These are phyloP conservation scores for Thryonomys swinderianus DNA, from an alignment of 2,113 vertebrate species.

Conservation along the genomic window DNA sequence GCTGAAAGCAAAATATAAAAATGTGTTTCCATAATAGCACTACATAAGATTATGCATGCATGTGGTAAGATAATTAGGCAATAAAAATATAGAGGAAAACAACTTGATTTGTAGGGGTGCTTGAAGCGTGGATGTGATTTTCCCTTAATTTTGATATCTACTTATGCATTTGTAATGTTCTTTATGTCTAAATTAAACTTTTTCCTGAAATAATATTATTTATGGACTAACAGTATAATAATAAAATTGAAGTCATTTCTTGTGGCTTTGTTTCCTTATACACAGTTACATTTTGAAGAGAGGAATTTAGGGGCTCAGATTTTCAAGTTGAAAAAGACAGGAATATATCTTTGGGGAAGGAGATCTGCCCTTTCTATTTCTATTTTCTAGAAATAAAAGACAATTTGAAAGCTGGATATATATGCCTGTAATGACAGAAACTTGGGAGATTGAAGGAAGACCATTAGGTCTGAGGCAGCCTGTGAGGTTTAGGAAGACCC, in stretches of 20 bases:
- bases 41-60: background rate
- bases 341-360: background rate
- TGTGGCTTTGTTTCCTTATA: background rate
- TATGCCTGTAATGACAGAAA: background rate
- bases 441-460: background rate
- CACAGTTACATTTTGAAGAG: slow-evolving; percentile 23
- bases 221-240: slow-evolving; percentile 23
- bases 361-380: background rate
- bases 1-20: slow-evolving; percentile 52
- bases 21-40: slow-evolving; percentile 33
- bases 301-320: background rate
- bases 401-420: background rate
- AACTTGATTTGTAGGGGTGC: background rate
- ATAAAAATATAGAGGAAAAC: background rate
- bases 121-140: background rate
- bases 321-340: slow-evolving; percentile 12
- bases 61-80: slow-evolving; percentile 7
- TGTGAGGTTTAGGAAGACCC: background rate
- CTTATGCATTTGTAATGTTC: slow-evolving; percentile 20
- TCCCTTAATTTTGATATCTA: slow-evolving; percentile 22
- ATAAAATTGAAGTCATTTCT: slow-evolving; percentile 44
- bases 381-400: slow-evolving; percentile 1
- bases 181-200: slow-evolving; percentile 39
- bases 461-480: background rate
- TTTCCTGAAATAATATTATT: slow-evolving; percentile 28